Percentiles rank a stretch among this genome's conserved stretches.
Evolutionary conservation across 2,113 vertebrate species (phyloP).

Genomic region (Pardalotus punctatus): DNA sequence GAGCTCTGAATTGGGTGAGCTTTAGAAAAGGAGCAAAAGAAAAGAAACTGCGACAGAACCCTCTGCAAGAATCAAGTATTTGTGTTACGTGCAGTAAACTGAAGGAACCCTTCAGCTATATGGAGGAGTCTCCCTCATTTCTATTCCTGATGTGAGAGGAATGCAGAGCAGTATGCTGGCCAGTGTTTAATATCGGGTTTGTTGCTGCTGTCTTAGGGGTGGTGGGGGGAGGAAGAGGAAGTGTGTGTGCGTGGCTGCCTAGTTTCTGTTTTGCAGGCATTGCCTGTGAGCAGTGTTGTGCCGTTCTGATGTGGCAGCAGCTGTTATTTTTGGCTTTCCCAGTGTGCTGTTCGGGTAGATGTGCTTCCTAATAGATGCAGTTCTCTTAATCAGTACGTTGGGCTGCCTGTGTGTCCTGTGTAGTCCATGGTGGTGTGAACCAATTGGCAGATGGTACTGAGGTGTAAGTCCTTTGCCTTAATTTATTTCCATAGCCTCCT

Average conservation of each 20-base stretch:
- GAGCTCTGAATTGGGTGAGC: neutral
- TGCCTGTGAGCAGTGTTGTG: neutral
- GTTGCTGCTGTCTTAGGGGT: neutral
- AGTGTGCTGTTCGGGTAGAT: neutral
- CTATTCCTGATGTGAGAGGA: neutral
- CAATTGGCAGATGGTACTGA: neutral
- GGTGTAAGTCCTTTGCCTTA: neutral
- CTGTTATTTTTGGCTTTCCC: slow-evolving; percentile 50
- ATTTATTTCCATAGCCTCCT: neutral
- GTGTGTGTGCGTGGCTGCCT: neutral
- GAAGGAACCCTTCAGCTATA: neutral
- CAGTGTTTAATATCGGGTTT: neutral
- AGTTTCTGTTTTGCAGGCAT: slow-evolving; percentile 45
- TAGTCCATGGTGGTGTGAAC: neutral
- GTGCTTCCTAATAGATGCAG: neutral
- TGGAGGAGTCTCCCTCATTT: neutral
- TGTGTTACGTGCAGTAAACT: neutral
- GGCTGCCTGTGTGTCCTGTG: neutral
- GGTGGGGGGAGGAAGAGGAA: slow-evolving; percentile 18
- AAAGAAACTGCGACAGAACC: neutral
- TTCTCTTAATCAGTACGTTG: neutral
- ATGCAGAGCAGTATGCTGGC: slow-evolving; percentile 6
- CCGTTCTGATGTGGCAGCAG: slow-evolving; percentile 41
- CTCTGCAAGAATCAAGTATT: neutral
- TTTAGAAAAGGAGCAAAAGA: neutral